phyloP scores from a whole-genome alignment of 35 echinoderm and acorn worm species.

The Eucidaris tribuloides region DNA sequence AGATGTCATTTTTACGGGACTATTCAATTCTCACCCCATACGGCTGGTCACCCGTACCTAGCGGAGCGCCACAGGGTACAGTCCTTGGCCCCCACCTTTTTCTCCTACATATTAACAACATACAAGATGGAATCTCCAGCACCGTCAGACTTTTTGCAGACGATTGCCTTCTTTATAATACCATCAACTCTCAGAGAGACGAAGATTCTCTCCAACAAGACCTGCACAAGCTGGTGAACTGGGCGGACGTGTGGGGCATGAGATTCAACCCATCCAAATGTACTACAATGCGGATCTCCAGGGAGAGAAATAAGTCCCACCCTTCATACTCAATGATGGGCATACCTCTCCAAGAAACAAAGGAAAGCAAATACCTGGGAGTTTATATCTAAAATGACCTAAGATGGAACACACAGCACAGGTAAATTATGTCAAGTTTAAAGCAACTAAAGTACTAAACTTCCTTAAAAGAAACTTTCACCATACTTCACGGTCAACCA shows the following conservation, averaged over 20 bases:
- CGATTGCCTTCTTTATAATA: conserved; percentile 6
- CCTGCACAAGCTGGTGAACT: not conserved
- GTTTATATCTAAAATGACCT: not conserved
- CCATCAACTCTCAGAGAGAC: not conserved
- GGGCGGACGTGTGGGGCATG: not conserved
- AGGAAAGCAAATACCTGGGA: not conserved
- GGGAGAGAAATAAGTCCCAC: not conserved
- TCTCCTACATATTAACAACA: conserved; percentile 1
- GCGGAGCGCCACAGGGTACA: conserved; percentile 7
- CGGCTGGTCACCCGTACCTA: not conserved
- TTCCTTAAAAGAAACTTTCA: conserved; percentile 7
- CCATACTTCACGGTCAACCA: not conserved
- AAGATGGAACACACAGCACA: not conserved
- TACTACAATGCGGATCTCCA: conserved; percentile 12
- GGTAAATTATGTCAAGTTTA: not conserved
- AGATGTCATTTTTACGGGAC: too few relatives aligned
- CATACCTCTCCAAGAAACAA: not conserved
- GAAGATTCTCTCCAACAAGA: not conserved
- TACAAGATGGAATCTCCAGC: not conserved
- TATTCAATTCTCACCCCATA: too few relatives aligned
- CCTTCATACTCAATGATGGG: not conserved
- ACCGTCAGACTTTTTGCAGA: conserved; percentile 13
- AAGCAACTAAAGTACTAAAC: conserved; percentile 10
- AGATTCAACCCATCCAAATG: conserved; percentile 21
- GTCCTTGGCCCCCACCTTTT: conserved; percentile 18